phyloP scores from a whole-genome alignment of 2,113 vertebrate genomes.

The Fregetta grallaria region DNA sequence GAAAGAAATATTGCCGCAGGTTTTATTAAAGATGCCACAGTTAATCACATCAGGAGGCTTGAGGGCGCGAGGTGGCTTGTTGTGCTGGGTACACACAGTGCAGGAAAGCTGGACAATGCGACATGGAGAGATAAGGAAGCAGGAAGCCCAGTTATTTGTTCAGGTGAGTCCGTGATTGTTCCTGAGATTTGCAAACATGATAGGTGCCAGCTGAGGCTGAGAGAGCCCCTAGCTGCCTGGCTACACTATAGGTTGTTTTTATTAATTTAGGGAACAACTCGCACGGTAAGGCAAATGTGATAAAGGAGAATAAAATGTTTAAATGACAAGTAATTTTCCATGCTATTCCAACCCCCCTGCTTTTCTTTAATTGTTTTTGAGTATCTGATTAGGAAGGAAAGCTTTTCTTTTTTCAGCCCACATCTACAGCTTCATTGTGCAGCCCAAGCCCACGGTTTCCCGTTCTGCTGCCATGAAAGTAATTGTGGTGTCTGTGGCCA shows the following conservation, averaged over 20 bases:
- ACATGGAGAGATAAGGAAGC: neutral
- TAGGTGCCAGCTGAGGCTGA: neutral
- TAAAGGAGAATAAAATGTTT: neutral
- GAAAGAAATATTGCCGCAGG: neutral
- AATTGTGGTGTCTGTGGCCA: neutral
- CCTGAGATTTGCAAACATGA: neutral
- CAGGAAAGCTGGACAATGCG: neutral
- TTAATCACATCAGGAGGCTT: neutral
- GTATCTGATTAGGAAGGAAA: neutral
- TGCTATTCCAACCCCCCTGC: neutral
- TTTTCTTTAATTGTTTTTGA: neutral
- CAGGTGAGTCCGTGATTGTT: neutral
- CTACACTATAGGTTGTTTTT: neutral
- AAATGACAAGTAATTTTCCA: neutral
- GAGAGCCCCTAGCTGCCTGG: neutral
- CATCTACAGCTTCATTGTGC: neutral
- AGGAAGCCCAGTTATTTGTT: neutral
- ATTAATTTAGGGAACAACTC: neutral
- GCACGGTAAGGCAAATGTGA: neutral
- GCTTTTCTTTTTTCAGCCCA: neutral
- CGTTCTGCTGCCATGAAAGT: neutral
- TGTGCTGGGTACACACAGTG: neutral
- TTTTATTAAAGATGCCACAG: slow-evolving; percentile 6
- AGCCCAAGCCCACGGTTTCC: neutral
- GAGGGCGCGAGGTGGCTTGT: neutral